Conservation (phyloP, 2,888 invertebrate species). For the Therioaphis trifolii region DNA sequence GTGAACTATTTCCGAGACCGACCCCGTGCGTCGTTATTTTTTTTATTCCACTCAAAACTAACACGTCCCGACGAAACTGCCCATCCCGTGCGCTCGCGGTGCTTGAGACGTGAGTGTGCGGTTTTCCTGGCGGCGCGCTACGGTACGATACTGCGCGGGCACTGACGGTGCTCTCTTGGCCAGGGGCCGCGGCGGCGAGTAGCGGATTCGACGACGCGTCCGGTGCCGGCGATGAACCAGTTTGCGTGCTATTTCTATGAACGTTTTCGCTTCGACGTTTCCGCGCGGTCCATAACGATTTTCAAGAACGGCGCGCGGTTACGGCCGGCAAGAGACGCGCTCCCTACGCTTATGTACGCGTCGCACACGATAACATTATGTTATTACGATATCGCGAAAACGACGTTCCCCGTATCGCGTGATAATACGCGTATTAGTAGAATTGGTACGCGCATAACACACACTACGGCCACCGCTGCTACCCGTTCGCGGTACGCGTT, state of each 20-base stretch:
- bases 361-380: too few species aligned
- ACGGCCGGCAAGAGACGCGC: not conserved
- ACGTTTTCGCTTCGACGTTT: not conserved
- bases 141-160: not conserved
- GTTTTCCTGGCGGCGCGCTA: not conserved
- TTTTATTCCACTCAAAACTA: too few species aligned
- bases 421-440: not conserved
- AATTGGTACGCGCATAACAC: too few species aligned
- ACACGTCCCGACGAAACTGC: too few species aligned
- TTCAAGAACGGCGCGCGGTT: not conserved
- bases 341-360: not conserved
- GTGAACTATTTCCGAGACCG: too few species aligned
- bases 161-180: not conserved
- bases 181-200: not conserved
- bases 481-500: not conserved
- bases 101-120: not conserved
- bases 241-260: not conserved
- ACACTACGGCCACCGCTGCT: not conserved
- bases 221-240: not conserved
- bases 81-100: too few species aligned
- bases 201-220: not conserved
- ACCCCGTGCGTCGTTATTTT: too few species aligned
- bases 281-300: not conserved
- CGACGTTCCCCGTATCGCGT: too few species aligned
- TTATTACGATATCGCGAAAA: too few species aligned